Evolutionary conservation across 1,140 invertebrate species (phyloP).

Genomic region (Drosophila asahinai): DNA sequence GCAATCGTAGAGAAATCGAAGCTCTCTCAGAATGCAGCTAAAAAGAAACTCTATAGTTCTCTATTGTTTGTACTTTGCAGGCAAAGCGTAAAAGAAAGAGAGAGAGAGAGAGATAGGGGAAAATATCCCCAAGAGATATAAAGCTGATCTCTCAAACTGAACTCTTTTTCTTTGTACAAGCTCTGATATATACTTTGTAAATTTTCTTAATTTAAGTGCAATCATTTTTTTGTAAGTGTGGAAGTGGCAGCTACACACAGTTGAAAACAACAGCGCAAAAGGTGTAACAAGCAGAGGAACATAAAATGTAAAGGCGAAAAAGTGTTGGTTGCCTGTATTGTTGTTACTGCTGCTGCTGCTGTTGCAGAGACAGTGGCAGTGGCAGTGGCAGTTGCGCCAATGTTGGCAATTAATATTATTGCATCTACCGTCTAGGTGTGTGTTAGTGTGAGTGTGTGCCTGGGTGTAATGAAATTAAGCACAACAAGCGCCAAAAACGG

Average conservation of each 20-base stretch:
- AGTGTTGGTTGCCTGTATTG: constrained; percentile 61
- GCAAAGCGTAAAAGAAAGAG: no score
- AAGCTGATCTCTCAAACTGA: no score
- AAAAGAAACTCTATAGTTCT: no score
- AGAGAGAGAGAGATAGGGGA: no score
- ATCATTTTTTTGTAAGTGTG: constrained; percentile 10
- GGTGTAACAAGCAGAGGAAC: constrained; percentile 71
- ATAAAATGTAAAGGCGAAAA: constrained; percentile 80
- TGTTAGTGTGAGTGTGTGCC: constrained; percentile 33
- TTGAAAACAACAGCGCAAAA: constrained; percentile 54
- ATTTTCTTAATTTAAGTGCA: not conserved
- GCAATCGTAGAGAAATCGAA: no score
- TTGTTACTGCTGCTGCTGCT: constrained; percentile 38
- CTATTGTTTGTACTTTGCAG: no score
- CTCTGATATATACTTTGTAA: no score
- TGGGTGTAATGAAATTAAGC: constrained; percentile 76
- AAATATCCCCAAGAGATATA: no score
- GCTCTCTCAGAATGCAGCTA: no score
- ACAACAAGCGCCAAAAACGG: constrained; percentile 75
- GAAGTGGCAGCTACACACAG: constrained; percentile 24
- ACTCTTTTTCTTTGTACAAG: no score
- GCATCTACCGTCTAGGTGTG: constrained; percentile 61
- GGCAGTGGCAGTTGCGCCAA: constrained; percentile 69
- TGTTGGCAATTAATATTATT: constrained; percentile 82
- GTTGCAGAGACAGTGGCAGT: constrained; percentile 18